These are phyloP conservation scores for Larimichthys crocea DNA, from an alignment of 2,113 vertebrate genomes.

Conservation along the genomic window DNA sequence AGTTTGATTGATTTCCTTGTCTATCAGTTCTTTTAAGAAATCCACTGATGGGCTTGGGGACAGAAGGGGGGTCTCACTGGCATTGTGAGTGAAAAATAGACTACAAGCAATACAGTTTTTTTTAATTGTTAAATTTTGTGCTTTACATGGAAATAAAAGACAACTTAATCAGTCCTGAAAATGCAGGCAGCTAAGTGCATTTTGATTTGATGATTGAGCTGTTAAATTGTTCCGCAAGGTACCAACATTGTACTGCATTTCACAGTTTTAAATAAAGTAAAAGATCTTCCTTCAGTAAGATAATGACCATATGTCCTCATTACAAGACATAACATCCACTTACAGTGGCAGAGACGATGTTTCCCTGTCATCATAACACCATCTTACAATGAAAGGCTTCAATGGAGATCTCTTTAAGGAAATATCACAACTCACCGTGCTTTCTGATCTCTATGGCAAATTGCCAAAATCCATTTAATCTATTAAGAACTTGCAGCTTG, in stretches of 20 bases:
- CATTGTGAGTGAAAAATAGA: neutral
- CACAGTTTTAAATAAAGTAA: neutral
- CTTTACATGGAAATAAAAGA: neutral
- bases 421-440: neutral
- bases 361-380: neutral
- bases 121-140: neutral
- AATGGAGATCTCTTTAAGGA: neutral
- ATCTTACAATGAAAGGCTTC: neutral
- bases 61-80: neutral
- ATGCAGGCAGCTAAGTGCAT: neutral
- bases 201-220: neutral
- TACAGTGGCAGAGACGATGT: neutral
- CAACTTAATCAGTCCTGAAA: neutral
- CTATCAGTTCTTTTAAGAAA: neutral
- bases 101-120: neutral
- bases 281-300: neutral
- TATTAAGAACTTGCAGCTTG: too few relatives aligned
- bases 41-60: neutral
- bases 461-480: neutral
- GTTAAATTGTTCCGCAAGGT: neutral
- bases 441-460: neutral
- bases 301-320: too few relatives aligned
- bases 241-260: neutral
- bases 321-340: too few relatives aligned
- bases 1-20: constrained; percentile 35